Evolutionary conservation across 2,113 vertebrate species (phyloP).

Genomic region (Phaetusa simplex): DNA sequence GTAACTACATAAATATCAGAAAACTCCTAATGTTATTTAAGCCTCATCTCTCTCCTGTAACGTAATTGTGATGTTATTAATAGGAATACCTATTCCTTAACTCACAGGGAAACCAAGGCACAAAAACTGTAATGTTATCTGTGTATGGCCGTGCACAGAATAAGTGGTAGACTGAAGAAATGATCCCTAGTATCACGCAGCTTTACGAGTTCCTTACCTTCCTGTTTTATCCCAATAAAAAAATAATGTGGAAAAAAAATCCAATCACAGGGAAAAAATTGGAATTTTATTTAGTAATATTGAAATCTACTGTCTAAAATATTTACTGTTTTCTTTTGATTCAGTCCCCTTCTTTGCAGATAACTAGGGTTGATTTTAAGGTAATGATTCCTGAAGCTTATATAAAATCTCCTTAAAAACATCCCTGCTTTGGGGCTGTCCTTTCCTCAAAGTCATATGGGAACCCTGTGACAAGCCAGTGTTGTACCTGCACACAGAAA

Average conservation of each 20-base stretch:
- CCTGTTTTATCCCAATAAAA: not conserved
- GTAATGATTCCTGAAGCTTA: not conserved
- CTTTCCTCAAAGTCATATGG: slow-evolving; percentile 12
- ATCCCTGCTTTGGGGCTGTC: not conserved
- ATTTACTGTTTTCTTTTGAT: not conserved
- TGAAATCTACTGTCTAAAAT: not conserved
- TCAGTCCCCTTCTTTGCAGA: not conserved
- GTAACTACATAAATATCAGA: not conserved
- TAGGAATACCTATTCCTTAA: not conserved
- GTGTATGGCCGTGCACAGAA: not conserved
- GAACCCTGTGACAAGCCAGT: not conserved
- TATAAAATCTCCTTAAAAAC: not conserved
- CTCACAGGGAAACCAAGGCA: not conserved
- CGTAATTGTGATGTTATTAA: not conserved
- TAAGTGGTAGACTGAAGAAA: not conserved
- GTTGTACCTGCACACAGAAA: not conserved
- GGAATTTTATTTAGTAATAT: not conserved
- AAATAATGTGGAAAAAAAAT: not conserved
- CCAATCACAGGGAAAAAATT: not conserved
- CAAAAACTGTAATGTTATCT: not conserved
- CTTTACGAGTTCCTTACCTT: not conserved
- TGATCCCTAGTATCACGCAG: not conserved
- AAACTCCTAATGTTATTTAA: not conserved
- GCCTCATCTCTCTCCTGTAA: not conserved
- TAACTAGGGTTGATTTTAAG: not conserved